A percentile compares a stretch with the other conserved stretches of the same genome.
Conservation (phyloP, 2,113 vertebrate genomes). For the Sakesphorus luctuosus region DNA sequence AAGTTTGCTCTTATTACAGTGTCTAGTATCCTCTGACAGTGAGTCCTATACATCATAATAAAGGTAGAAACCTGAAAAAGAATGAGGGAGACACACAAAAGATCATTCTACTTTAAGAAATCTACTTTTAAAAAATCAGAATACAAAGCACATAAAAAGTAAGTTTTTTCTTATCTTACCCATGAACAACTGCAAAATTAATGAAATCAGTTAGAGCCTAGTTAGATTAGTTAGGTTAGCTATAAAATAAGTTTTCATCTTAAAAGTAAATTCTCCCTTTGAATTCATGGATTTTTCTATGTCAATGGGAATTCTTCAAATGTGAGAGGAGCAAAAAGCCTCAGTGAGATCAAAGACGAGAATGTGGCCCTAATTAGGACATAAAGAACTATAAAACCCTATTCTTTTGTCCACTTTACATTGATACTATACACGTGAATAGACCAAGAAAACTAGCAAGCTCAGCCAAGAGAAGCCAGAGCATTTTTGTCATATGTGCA, state of each 20-base stretch:
- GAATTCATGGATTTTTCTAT: constrained; percentile 49
- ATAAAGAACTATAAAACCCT: constrained; percentile 61
- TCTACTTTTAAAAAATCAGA: background rate
- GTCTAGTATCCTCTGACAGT: constrained; percentile 99
- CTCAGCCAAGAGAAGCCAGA: constrained; percentile 23
- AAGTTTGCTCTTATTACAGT: constrained; percentile 99
- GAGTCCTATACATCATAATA: constrained; percentile 99
- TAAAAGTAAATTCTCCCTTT: constrained; percentile 55
- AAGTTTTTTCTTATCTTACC: background rate
- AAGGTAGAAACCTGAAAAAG: constrained; percentile 93
- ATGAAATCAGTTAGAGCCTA: background rate
- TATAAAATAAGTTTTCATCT: constrained; percentile 26
- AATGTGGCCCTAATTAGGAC: constrained; percentile 67
- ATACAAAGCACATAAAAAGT: background rate
- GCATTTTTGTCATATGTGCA: background rate
- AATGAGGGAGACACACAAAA: constrained; percentile 28
- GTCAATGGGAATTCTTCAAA: constrained; percentile 61
- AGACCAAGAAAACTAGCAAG: constrained; percentile 30
- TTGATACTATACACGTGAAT: constrained; percentile 54
- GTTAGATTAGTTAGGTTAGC: background rate
- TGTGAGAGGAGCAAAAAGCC: constrained; percentile 60
- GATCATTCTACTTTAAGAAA: constrained; percentile 10
- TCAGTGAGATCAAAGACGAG: constrained; percentile 63
- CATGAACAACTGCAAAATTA: background rate
- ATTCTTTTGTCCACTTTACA: constrained; percentile 55